Evolutionary conservation across 2,888 invertebrate genomes (phyloP).

Genomic region (Pandemis cinnamomeana): DNA sequence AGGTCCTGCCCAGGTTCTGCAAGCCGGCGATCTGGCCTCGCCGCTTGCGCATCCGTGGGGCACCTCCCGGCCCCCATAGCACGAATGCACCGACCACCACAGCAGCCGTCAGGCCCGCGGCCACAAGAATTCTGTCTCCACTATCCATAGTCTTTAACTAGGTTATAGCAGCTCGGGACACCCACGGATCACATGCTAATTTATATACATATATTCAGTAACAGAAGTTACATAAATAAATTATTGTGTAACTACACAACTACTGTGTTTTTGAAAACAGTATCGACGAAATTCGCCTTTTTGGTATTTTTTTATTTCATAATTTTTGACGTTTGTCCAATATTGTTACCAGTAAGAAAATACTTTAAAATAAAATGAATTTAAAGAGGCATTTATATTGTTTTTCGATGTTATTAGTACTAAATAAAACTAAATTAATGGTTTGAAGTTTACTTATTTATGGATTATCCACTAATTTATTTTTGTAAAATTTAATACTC

Average conservation of each 20-base stretch:
- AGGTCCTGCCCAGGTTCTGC: conserved; percentile 95
- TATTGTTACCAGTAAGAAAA: conserved; percentile 46
- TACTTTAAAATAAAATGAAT: too few species aligned
- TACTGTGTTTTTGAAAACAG: conserved; percentile 24
- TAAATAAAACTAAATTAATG: too few species aligned
- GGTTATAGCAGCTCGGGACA: neutral
- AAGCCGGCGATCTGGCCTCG: conserved; percentile 93
- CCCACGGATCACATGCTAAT: conserved; percentile 23
- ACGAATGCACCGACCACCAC: conserved; percentile 93
- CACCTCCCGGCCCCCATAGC: conserved; percentile 90
- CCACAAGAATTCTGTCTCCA: conserved; percentile 90
- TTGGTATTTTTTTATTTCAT: conserved; percentile 40
- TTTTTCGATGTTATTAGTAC: too few species aligned
- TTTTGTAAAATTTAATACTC: neutral
- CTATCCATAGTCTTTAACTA: conserved; percentile 84
- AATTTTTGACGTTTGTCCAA: conserved; percentile 44
- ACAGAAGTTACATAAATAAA: conserved; percentile 19
- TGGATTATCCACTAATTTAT: too few species aligned
- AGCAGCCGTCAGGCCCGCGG: conserved; percentile 91
- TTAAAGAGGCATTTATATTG: too few species aligned
- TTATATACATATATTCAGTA: conserved; percentile 4
- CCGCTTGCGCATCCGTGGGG: conserved; percentile 85
- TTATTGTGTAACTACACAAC: conserved; percentile 21
- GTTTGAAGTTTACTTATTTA: too few species aligned
- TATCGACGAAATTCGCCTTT: conserved; percentile 27